Conservation (phyloP, 2,888 invertebrate genomes). For the Carpatolechia fugitivella region DNA sequence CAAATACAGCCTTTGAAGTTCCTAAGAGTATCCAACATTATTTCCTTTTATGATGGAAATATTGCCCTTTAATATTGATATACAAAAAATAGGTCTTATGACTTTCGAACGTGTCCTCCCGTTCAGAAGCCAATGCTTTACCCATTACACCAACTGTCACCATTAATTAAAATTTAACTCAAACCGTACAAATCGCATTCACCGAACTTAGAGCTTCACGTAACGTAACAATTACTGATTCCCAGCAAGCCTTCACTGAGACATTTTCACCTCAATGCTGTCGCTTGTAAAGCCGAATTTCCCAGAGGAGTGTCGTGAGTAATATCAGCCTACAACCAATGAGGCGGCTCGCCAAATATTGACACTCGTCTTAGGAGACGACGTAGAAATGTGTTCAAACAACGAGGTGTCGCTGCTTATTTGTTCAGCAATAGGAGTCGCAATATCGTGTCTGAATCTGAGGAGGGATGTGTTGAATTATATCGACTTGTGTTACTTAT, state of each 20-base stretch:
- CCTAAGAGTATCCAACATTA: too few species aligned
- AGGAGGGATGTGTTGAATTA: too few species aligned
- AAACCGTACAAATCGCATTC: neutral
- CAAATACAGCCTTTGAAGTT: too few species aligned
- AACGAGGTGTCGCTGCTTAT: slow-evolving; percentile 64
- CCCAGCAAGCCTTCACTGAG: neutral
- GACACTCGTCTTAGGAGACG: slow-evolving; percentile 63
- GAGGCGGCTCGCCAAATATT: slow-evolving; percentile 67
- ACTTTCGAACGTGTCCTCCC: too few species aligned
- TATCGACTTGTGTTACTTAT: too few species aligned
- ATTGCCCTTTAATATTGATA: too few species aligned
- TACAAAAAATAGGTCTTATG: too few species aligned
- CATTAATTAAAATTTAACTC: slow-evolving; percentile 3
- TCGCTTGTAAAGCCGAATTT: neutral
- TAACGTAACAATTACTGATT: neutral
- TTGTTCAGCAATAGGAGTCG: slow-evolving; percentile 62
- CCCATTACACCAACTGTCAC: neutral
- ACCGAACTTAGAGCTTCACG: slow-evolving; percentile 4
- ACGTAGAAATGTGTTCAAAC: slow-evolving; percentile 66
- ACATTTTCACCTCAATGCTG: neutral
- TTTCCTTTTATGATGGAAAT: too few species aligned
- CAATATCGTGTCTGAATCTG: slow-evolving; percentile 1
- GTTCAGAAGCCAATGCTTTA: too few species aligned
- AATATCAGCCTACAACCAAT: slow-evolving; percentile 38
- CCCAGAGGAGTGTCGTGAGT: neutral